Percentiles rank a stretch among this genome's conserved stretches.
These are phyloP conservation scores for Syngnathus acus DNA, from an alignment of 2,797 vertebrate genomes.

Conservation along the genomic window DNA sequence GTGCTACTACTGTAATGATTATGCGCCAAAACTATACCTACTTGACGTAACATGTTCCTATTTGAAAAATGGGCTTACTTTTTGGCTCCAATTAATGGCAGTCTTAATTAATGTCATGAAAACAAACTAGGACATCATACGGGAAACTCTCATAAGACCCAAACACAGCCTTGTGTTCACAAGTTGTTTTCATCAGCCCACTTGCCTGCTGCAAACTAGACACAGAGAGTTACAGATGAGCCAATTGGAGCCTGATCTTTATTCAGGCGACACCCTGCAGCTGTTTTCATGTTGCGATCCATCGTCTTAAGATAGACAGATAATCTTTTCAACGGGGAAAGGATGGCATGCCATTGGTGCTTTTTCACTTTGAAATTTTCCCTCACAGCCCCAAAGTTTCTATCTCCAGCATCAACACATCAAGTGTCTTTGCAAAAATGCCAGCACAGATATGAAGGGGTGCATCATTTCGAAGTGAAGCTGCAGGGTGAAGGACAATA, in stretches of 20 bases:
- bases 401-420: conserved; percentile 35
- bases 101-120: neutral
- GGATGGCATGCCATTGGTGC: conserved; percentile 1
- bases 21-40: neutral
- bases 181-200: conserved; percentile 32
- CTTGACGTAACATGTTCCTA: neutral
- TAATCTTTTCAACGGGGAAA: conserved; percentile 38
- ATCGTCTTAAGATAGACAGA: conserved; percentile 58
- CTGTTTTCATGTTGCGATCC: conserved; percentile 57
- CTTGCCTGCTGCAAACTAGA: conserved; percentile 45
- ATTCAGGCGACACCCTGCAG: conserved; percentile 41
- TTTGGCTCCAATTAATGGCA: neutral
- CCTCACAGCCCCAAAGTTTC: conserved; percentile 29
- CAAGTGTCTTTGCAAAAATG: conserved; percentile 47
- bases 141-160: neutral
- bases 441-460: conserved; percentile 50
- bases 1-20: neutral
- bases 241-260: conserved; percentile 59
- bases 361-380: conserved; percentile 12
- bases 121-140: neutral
- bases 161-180: conserved; percentile 12
- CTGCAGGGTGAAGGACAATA: conserved; percentile 31
- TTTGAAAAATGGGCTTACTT: neutral
- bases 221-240: conserved; percentile 52
- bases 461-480: conserved; percentile 50